Evolutionary conservation across 1,140 invertebrate genomes (phyloP), one percentile per base, ranked within the genome.

Genomic region (Scaptomyza hsui): DNA sequence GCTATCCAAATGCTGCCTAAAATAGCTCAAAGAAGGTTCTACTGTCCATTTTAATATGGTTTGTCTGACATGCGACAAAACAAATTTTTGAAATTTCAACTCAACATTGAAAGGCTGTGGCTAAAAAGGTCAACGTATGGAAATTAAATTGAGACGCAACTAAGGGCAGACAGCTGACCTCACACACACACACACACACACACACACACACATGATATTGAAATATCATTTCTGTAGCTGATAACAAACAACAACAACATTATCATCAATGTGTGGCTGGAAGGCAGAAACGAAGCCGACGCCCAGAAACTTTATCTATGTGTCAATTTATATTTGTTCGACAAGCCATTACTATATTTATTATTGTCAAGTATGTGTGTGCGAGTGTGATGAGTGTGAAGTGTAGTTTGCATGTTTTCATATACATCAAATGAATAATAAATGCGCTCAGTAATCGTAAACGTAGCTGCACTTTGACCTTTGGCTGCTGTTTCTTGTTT

Each of bases 281-380:
- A 35, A 21, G 44, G 44, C 63, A 32, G 15, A 29, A 29, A 9
- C 4, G 4, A n/a, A 12, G 39, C n/a, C 39, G 60, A 61, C 70
- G 64, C 70, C 55, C 64, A 56, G 56, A 42, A 72, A 68, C 63
- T 67, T 72, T 72, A 72, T 72, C 70, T 60, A 44, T 72, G 56
- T 72, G 70, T 68, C 70, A 72, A 72, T 72, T 72, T 72, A 68
- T 72, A 72, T 72, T 72, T 72, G 70, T 72, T 60, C 70, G 70
- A 61, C 70, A 44, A 67, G 56, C 64, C 63, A 72, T 72, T 68
- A 55, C 52, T 24, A 61, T 68, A 72, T 68, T 68, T 68, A 68
- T 68, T 72, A 51, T 64, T 59, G 37, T 65, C 35, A 21, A 52
- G 12, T 15, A 1, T 0, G 9, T 9, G n/a, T 35, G 44, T 26